Base-by-base conservation (phyloP, 35 echinoderm and acorn worm genomes). In the Lytechinus pictus region DNA sequence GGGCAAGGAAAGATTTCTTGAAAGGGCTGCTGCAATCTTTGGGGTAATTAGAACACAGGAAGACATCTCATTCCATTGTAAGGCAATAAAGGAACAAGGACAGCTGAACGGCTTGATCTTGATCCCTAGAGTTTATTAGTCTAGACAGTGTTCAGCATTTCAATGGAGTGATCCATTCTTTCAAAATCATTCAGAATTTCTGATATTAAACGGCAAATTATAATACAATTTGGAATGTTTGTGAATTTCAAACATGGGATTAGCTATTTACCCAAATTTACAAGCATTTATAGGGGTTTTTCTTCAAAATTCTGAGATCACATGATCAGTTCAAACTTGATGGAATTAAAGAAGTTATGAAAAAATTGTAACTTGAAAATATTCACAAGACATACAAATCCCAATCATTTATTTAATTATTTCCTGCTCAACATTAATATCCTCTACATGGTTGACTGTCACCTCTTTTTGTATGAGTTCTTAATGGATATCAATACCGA, bases 31-130 rank as follows among this genome's bases (percentile, higher is more conserved):
- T n/a, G 66, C 66, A 4, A 79, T 24, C 19, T 79, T 79, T 4
- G 66, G 66, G 66, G 66, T 79, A 79, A 79, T 79, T 79, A 79
- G 66, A 79, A 79, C 66, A 79, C 66, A 24, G 66, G 66, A 79
- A 79, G 66, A 24, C 6, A 79, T 79, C 66, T 79, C 66, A 79
- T 79, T 24, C 66, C 14, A 5, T 79, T 7, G 66, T 79, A 79
- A 79, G 19, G 21, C 6, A 16, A n/a, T 6, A 79, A n/a, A 79
- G 66, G 66, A 79, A 24, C 66, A 1, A n/a, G 66, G 66, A 79
- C 66, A 79, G 66, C 66, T 79, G 66, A 79, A 79, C n/a, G 66
- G 66, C 66, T 79, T 79, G 66, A 79, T 24, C n/a, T n/a, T 79
- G n/a, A 79, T 79, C 66, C 66, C 66, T 24, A n/a, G 66, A 79